Conservation (phyloP, 1,140 invertebrate species). For the Pseudomyrmex flavicornis region DNA sequence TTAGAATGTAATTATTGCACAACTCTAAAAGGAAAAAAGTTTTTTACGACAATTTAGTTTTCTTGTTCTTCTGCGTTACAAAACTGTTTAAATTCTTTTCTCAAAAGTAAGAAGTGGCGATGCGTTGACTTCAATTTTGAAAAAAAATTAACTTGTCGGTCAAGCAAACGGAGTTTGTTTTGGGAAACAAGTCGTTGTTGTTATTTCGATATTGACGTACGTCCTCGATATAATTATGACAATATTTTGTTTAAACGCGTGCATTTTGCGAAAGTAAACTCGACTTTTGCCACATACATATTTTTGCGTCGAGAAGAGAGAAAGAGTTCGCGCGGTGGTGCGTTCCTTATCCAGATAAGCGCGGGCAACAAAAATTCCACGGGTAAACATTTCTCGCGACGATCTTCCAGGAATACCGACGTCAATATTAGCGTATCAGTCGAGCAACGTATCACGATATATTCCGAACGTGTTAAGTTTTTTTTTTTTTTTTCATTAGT, state of each 20-base stretch:
- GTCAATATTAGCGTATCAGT: slow-evolving; percentile 34
- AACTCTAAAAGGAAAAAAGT: too few species aligned
- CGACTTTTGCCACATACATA: neutral
- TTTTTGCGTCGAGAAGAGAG: neutral
- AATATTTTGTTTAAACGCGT: slow-evolving; percentile 6
- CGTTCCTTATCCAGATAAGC: slow-evolving; percentile 9
- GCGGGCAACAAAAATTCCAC: slow-evolving; percentile 1
- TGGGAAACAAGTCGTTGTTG: neutral
- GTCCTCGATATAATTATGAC: neutral
- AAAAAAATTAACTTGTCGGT: neutral
- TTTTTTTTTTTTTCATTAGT: too few species aligned
- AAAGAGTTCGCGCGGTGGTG: too few species aligned
- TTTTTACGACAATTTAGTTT: too few species aligned
- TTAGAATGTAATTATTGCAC: too few species aligned
- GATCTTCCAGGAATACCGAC: slow-evolving; percentile 35
- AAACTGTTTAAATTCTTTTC: too few species aligned
- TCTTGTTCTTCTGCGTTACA: too few species aligned
- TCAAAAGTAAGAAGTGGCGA: too few species aligned
- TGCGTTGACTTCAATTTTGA: too few species aligned
- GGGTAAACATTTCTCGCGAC: slow-evolving; percentile 18
- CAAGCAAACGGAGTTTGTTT: neutral
- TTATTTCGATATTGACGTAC: neutral
- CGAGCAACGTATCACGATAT: slow-evolving; percentile 14
- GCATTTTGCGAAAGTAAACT: neutral
- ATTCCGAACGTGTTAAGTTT: slow-evolving; percentile 35